phyloP scores from a whole-genome alignment of 2,888 invertebrate species.

The Hipparchia sbordonii region DNA sequence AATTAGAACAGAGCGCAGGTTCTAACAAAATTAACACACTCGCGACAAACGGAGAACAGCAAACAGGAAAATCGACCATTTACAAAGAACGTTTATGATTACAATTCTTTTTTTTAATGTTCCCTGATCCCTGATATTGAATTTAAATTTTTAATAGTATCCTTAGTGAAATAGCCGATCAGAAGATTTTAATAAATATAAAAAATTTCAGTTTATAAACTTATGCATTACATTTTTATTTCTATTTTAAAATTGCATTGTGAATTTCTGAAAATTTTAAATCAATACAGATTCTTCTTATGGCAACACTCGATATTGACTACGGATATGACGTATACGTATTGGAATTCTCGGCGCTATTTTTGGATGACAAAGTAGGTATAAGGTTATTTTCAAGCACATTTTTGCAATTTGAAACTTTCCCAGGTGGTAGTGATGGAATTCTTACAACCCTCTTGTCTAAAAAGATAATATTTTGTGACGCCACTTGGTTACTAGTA shows the following conservation, averaged over 20 bases:
- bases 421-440: conserved; percentile 52
- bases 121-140: conserved; percentile 22
- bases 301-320: conserved; percentile 53
- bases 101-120: conserved; percentile 35
- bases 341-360: conserved; percentile 68
- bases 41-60: conserved; percentile 76
- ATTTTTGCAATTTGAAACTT: conserved; percentile 80
- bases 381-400: conserved; percentile 75
- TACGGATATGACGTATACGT: conserved; percentile 64
- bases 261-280: conserved; percentile 7
- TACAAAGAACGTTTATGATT: conserved; percentile 67
- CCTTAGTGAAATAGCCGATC: not conserved
- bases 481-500: not conserved
- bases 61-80: conserved; percentile 82
- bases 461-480: conserved; percentile 5
- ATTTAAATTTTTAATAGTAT: conserved; percentile 17
- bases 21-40: conserved; percentile 73
- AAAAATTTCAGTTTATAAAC: not conserved
- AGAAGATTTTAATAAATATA: not conserved
- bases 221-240: not conserved
- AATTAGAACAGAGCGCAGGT: conserved; percentile 69
- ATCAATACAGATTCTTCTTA: conserved; percentile 31
- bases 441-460: conserved; percentile 28
- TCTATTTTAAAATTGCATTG: not conserved
- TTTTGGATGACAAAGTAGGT: conserved; percentile 73